These are phyloP conservation scores for Rhyacophila evoluta DNA, from an alignment of 2,888 invertebrate genomes.

Conservation along the genomic window DNA sequence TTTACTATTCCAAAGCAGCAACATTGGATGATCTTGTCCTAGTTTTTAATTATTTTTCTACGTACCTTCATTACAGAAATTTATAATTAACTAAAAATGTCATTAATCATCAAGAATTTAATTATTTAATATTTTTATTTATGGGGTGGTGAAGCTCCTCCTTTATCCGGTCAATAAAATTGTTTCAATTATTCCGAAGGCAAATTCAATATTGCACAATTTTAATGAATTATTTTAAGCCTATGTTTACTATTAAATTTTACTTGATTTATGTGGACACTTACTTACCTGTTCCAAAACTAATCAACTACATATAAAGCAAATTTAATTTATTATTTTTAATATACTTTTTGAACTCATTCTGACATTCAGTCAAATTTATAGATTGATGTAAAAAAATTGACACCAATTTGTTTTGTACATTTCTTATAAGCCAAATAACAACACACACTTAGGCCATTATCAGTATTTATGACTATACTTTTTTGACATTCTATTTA, in stretches of 20 bases:
- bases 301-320: neutral
- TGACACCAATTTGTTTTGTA: neutral
- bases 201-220: constrained; percentile 24
- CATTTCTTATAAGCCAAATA: no score
- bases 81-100: neutral
- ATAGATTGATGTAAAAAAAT: neutral
- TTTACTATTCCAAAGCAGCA: no score
- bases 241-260: neutral
- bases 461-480: no score
- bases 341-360: neutral
- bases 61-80: neutral
- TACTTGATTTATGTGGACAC: neutral
- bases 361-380: neutral
- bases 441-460: no score
- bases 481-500: no score
- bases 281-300: neutral
- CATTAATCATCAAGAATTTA: neutral
- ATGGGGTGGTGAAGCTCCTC: constrained; percentile 1
- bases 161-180: neutral
- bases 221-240: neutral
- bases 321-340: constrained; percentile 8
- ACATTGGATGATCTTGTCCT: no score
- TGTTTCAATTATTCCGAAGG: constrained; percentile 4
- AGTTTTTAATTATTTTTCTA: no score
- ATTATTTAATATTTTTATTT: neutral